phyloP scores from a whole-genome alignment of 2,113 vertebrate species.

The Sterrhoptilus dennistouni region DNA sequence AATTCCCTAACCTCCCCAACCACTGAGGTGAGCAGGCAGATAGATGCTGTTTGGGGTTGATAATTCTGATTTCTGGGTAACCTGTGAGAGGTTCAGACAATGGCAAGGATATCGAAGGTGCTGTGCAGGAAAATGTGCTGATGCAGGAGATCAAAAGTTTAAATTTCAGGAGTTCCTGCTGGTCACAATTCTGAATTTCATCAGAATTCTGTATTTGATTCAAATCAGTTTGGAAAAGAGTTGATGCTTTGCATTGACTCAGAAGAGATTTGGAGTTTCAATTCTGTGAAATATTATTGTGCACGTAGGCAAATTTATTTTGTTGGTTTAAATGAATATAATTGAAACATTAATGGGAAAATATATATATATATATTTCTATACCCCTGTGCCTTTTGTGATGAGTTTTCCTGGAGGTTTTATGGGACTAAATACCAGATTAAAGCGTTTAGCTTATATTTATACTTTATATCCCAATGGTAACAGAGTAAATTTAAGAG shows the following conservation, averaged over 20 bases:
- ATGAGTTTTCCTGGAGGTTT: not conserved
- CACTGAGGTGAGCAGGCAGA: not conserved
- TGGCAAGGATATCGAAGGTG: not conserved
- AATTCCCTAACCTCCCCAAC: not conserved
- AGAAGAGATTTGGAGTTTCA: not conserved
- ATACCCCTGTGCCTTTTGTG: not conserved
- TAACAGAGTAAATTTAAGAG: not conserved
- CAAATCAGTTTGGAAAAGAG: no score
- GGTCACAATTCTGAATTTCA: not conserved
- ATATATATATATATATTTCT: no score
- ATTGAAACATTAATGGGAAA: not conserved
- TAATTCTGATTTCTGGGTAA: not conserved
- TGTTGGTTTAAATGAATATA: not conserved
- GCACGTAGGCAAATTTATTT: not conserved
- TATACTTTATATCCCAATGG: not conserved
- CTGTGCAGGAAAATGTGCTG: not conserved
- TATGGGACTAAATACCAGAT: not conserved
- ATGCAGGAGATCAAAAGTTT: not conserved
- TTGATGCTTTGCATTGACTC: not conserved
- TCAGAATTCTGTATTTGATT: not conserved
- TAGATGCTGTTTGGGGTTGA: not conserved
- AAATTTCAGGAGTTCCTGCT: not conserved
- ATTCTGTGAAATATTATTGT: not conserved
- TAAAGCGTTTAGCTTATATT: fast-evolving
- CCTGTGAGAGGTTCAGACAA: not conserved